Evolutionary conservation across 2,797 vertebrate species (phyloP).

Genomic region (Sebastes hopkinsi): DNA sequence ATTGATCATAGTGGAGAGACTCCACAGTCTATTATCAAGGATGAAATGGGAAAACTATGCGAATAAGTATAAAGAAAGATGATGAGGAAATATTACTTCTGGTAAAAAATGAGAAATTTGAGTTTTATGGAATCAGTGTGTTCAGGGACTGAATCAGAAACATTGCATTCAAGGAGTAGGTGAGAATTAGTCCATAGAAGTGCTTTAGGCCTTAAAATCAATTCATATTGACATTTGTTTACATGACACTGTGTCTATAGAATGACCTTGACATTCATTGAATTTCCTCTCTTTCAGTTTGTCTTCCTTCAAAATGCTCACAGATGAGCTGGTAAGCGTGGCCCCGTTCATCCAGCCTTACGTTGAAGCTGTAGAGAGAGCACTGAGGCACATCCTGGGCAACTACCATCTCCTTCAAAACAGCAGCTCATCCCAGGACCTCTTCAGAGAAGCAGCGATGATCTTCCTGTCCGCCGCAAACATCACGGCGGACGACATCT

Average conservation of each 20-base stretch:
- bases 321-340: slow-evolving; percentile 44
- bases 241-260: background rate
- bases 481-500: slow-evolving; percentile 55
- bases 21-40: slow-evolving; percentile 47
- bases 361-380: slow-evolving; percentile 42
- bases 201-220: background rate
- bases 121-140: slow-evolving; percentile 1
- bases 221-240: background rate
- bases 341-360: slow-evolving; percentile 56
- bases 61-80: slow-evolving; percentile 23
- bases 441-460: slow-evolving; percentile 62
- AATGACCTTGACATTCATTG: background rate
- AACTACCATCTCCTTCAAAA: slow-evolving; percentile 51
- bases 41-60: slow-evolving; percentile 46
- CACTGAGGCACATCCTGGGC: slow-evolving; percentile 57
- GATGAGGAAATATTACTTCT: slow-evolving; percentile 31
- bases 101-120: slow-evolving; percentile 23
- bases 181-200: background rate
- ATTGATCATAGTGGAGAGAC: slow-evolving; percentile 63
- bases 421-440: slow-evolving; percentile 20
- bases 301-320: slow-evolving; percentile 43
- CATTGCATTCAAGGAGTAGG: background rate
- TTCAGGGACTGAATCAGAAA: slow-evolving; percentile 3
- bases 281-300: slow-evolving; percentile 64
- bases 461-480: slow-evolving; percentile 69